Percentiles rank a stretch among this genome's conserved stretches.
Conservation (phyloP, 2,113 vertebrate genomes). For the Heterotis niloticus region DNA sequence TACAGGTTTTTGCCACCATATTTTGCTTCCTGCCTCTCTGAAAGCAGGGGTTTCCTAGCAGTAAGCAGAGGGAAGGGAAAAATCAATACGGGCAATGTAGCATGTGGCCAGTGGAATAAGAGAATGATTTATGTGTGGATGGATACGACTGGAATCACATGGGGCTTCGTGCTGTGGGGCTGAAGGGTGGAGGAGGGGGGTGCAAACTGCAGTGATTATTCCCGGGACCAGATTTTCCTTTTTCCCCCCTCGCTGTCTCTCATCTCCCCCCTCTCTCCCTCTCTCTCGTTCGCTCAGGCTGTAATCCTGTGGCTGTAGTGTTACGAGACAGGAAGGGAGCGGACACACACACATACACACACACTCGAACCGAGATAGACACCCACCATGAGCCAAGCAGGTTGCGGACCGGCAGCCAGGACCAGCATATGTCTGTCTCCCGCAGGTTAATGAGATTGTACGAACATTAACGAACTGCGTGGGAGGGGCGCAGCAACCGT, state of each 20-base stretch:
- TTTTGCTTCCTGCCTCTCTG: conserved; percentile 49
- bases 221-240: conserved; percentile 59
- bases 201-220: conserved; percentile 69
- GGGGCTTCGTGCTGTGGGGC: conserved; percentile 70
- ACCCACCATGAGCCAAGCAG: conserved; percentile 57
- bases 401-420: conserved; percentile 69
- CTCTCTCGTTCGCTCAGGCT: conserved; percentile 52
- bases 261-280: conserved; percentile 44
- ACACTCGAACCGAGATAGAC: conserved; percentile 27
- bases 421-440: conserved; percentile 69
- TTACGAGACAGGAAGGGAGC: conserved; percentile 55
- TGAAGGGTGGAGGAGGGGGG: conserved; percentile 58
- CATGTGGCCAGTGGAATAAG: conserved; percentile 93
- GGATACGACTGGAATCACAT: conserved; percentile 85
- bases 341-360: conserved; percentile 6
- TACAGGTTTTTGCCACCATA: not conserved
- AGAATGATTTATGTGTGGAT: conserved; percentile 97
- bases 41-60: conserved; percentile 85
- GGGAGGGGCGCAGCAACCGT: conserved; percentile 38
- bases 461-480: conserved; percentile 65
- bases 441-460: conserved; percentile 72
- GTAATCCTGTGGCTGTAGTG: conserved; percentile 64
- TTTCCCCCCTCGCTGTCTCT: conserved; percentile 30
- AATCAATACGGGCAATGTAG: conserved; percentile 98
- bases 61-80: conserved; percentile 70